Percentiles rank a stretch among this genome's conserved stretches.
Conservation (phyloP, 2,113 vertebrate genomes). For the Clarias magur region DNA sequence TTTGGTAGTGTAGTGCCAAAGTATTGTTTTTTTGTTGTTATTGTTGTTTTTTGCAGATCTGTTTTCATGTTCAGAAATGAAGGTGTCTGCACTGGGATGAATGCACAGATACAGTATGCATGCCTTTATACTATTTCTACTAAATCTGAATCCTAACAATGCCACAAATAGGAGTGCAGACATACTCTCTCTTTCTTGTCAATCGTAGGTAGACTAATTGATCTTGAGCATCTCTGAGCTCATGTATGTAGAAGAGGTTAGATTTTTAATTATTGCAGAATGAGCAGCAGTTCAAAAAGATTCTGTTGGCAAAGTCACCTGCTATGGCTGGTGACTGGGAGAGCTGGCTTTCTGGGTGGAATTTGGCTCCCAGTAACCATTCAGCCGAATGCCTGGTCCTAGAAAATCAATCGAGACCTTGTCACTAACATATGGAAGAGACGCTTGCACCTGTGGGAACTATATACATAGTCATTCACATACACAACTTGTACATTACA, state of each 20-base stretch:
- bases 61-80: neutral
- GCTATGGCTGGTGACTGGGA: neutral
- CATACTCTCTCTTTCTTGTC: neutral
- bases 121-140: neutral
- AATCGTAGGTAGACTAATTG: neutral
- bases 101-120: neutral
- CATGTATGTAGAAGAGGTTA: neutral
- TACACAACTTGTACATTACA: no score
- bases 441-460: no score
- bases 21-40: neutral
- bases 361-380: neutral
- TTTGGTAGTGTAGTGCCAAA: neutral
- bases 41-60: neutral
- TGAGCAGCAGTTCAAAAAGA: neutral
- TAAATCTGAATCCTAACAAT: neutral
- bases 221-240: neutral
- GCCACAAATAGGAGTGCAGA: neutral
- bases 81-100: neutral
- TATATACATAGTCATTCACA: no score
- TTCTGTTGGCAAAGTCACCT: neutral
- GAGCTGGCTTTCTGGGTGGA: neutral
- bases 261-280: neutral
- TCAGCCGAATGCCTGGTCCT: no score
- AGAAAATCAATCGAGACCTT: no score
- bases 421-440: no score